Conservation (phyloP, 2,797 vertebrate genomes). For the Enteromius trimaculatus region DNA sequence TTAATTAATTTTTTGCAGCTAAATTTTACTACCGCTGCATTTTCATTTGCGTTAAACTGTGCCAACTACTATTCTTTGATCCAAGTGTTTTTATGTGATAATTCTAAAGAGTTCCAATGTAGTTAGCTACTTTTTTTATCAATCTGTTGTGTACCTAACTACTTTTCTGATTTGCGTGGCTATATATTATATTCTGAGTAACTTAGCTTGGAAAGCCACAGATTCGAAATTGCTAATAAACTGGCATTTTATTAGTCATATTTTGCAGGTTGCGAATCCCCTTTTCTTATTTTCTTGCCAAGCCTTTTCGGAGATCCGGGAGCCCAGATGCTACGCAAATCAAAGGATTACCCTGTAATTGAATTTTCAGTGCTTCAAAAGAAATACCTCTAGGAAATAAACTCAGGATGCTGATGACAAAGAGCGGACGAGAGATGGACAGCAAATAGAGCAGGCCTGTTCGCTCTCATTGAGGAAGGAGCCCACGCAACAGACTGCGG, state of each 20-base stretch:
- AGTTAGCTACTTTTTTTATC: not conserved
- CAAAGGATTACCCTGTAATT: constrained; percentile 49
- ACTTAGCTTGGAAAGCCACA: not conserved
- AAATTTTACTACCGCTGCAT: not conserved
- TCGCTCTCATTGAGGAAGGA: constrained; percentile 55
- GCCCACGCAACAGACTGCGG: constrained; percentile 62
- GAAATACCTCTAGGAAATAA: constrained; percentile 41
- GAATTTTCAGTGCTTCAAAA: constrained; percentile 46
- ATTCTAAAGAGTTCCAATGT: not conserved
- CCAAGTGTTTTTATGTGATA: not conserved
- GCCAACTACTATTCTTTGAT: not conserved
- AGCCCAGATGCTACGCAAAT: constrained; percentile 48
- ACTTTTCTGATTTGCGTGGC: not conserved
- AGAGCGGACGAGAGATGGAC: not conserved
- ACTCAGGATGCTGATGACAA: not conserved
- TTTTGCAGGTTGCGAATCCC: not conserved
- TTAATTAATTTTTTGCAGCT: not conserved
- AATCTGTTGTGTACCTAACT: not conserved
- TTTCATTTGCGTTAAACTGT: not conserved
- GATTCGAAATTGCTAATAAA: not conserved
- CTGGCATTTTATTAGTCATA: not conserved
- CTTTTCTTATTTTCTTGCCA: not conserved
- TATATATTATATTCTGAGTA: not conserved
- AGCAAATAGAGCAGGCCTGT: constrained; percentile 14
- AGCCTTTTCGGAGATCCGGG: constrained; percentile 9